These are phyloP conservation scores for Dallia pectoralis DNA, from an alignment of 2,797 vertebrate genomes.

Conservation along the genomic window DNA sequence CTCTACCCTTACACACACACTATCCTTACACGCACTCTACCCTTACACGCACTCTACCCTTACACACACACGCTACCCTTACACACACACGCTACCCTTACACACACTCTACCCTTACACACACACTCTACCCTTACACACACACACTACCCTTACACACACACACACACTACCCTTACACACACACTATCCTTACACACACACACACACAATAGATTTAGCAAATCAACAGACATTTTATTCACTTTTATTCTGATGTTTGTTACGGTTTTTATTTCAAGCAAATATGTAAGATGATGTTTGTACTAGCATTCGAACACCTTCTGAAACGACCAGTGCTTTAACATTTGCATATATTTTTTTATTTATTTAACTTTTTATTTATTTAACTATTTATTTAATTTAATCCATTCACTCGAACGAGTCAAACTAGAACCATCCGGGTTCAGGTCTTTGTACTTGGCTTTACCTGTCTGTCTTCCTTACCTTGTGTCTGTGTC, in stretches of 20 bases:
- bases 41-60: constrained; percentile 56
- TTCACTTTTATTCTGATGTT: background rate
- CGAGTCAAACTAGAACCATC: background rate
- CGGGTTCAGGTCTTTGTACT: background rate
- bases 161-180: too few relatives aligned
- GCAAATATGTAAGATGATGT: background rate
- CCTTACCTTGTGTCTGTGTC: too few relatives aligned
- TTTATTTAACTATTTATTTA: too few relatives aligned
- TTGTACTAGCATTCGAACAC: too few relatives aligned
- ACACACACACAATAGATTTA: constrained; percentile 10
- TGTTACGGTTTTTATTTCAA: background rate
- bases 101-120: constrained; percentile 6
- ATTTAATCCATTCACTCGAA: background rate
- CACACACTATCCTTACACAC: too few relatives aligned
- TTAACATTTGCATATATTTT: too few relatives aligned
- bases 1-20: constrained; percentile 5
- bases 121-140: constrained; percentile 9
- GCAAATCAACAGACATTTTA: background rate
- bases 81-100: constrained; percentile 13
- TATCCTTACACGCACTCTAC: constrained; percentile 55
- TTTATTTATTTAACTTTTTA: too few relatives aligned
- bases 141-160: too few relatives aligned
- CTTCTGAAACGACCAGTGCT: background rate
- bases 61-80: too few relatives aligned
- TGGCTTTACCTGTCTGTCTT: background rate